Conservation (phyloP, 2,797 vertebrate species). For the Poecilia gillii region DNA sequence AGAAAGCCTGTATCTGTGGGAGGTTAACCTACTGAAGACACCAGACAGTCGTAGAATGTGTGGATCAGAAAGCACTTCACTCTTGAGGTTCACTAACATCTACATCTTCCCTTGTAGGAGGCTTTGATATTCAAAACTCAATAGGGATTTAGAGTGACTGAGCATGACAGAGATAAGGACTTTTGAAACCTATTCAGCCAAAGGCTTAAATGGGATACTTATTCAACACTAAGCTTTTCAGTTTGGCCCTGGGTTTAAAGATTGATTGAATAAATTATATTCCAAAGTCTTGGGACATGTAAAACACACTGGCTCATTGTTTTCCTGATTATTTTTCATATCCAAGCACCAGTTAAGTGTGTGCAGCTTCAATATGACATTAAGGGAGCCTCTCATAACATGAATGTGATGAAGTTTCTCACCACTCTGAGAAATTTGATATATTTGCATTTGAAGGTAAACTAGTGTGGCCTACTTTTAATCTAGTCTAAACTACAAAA, state of each 20-base stretch:
- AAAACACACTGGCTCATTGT: neutral
- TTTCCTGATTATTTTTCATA: neutral
- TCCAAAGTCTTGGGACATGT: neutral
- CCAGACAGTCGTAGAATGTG: constrained; percentile 7
- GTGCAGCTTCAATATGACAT: neutral
- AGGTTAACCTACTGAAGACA: constrained; percentile 17
- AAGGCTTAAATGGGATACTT: constrained; percentile 61
- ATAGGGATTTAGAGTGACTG: constrained; percentile 39
- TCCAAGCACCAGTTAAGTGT: neutral
- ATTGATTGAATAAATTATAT: neutral
- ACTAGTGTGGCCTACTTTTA: neutral
- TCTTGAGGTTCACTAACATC: constrained; percentile 31
- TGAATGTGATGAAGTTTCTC: neutral
- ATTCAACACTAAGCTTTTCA: constrained; percentile 52
- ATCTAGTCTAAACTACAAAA: too few relatives aligned
- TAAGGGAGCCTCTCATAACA: neutral
- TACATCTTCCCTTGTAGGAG: constrained; percentile 31
- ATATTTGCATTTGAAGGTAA: neutral
- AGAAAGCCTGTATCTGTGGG: constrained; percentile 22
- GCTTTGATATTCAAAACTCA: constrained; percentile 54
- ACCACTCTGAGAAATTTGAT: neutral
- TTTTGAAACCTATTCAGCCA: constrained; percentile 50
- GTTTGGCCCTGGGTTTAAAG: neutral
- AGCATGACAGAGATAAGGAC: constrained; percentile 43
- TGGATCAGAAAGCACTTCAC: neutral